Evolutionary conservation across 2,888 invertebrate species (phyloP).

Genomic region (Pterobdella sp.): DNA sequence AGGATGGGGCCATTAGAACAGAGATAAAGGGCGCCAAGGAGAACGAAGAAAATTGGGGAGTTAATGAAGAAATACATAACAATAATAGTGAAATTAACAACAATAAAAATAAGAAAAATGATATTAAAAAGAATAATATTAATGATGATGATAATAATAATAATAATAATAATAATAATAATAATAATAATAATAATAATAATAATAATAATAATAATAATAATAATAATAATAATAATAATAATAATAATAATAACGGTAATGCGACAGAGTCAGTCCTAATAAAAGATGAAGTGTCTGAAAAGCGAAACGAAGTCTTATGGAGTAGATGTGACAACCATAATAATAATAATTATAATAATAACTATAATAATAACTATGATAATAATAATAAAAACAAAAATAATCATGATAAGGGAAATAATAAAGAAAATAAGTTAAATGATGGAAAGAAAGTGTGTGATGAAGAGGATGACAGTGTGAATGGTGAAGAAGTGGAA

Average conservation of each 20-base stretch:
- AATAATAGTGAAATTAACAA: neutral
- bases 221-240: conserved; percentile 17
- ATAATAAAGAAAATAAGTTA: neutral
- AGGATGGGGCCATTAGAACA: too few relatives aligned
- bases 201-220: conserved; percentile 3
- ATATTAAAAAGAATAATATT: neutral
- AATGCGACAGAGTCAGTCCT: neutral
- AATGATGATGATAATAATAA: conserved; percentile 8
- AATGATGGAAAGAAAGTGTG: neutral
- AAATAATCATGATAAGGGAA: neutral
- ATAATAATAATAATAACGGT: conserved; percentile 6
- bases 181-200: neutral
- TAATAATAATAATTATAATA: too few relatives aligned
- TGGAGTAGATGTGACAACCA: too few relatives aligned
- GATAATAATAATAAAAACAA: neutral
- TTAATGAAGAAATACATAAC: neutral
- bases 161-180: neutral
- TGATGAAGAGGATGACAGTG: neutral
- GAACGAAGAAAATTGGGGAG: neutral
- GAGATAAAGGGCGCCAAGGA: too few relatives aligned
- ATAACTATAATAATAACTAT: too few relatives aligned
- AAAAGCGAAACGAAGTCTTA: conserved; percentile 10
- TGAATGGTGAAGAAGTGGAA: neutral
- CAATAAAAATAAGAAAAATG: neutral
- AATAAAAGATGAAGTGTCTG: neutral